Percentiles rank a stretch among this genome's conserved stretches.
These are phyloP conservation scores for Eciton burchellii DNA, from an alignment of 1,140 invertebrate species.

Conservation along the genomic window DNA sequence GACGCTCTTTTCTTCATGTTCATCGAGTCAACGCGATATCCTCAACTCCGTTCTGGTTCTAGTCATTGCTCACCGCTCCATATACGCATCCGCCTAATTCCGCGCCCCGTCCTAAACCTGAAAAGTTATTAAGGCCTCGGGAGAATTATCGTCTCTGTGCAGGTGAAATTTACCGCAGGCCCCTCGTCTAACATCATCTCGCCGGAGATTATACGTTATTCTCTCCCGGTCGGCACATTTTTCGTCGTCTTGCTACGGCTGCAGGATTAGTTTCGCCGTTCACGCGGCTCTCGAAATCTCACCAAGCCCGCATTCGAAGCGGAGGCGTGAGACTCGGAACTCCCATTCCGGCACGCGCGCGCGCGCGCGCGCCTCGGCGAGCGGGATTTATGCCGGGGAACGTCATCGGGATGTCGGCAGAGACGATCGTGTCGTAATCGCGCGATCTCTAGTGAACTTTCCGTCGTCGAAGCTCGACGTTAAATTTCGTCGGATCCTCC, in stretches of 20 bases:
- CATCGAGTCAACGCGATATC: background rate
- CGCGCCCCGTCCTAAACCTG: background rate
- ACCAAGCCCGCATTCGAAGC: slow-evolving; percentile 31
- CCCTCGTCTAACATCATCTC: slow-evolving; percentile 65
- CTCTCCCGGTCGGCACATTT: background rate
- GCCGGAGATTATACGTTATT: slow-evolving; percentile 63
- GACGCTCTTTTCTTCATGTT: no score
- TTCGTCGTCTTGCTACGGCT: background rate
- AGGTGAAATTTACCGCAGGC: slow-evolving; percentile 2
- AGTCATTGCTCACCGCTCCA: background rate
- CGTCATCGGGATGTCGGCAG: slow-evolving; percentile 57
- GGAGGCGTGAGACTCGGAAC: slow-evolving; percentile 66
- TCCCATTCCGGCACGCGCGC: slow-evolving; percentile 26
- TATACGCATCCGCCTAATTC: background rate
- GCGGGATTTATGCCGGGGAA: slow-evolving; percentile 61
- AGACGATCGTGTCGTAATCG: slow-evolving; percentile 49
- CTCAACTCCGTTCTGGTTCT: background rate
- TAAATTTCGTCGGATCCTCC: no score
- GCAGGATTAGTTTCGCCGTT: slow-evolving; percentile 46
- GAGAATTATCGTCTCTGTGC: background rate
- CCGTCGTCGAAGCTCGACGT: background rate
- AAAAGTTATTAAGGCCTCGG: slow-evolving; percentile 31
- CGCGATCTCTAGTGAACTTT: slow-evolving; percentile 35
- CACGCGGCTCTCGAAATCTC: slow-evolving; percentile 72
- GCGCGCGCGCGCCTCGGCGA: background rate